These are phyloP conservation scores for Mallotus villosus DNA, from an alignment of 2,797 vertebrate genomes.

Conservation along the genomic window DNA sequence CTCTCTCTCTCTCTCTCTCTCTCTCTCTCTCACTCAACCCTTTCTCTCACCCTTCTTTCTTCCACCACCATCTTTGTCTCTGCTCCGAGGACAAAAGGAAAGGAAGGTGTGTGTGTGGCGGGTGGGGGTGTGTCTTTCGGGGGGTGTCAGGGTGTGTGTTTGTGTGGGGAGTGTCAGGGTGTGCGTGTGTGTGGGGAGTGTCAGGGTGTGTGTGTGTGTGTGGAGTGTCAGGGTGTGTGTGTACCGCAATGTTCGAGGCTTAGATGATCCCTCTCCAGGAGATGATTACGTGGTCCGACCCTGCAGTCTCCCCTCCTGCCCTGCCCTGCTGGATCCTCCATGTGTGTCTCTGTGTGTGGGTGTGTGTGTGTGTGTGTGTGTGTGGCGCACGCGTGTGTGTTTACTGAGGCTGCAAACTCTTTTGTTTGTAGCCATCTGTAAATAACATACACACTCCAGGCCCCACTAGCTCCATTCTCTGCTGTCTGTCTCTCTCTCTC, in stretches of 20 bases:
- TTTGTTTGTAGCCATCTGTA: slow-evolving; percentile 48
- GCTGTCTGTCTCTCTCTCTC: neutral
- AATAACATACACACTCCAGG: slow-evolving; percentile 36
- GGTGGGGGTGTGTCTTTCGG: slow-evolving; percentile 40
- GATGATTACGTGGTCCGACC: slow-evolving; percentile 74
- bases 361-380: slow-evolving; percentile 22
- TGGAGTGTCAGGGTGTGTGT: too few species aligned
- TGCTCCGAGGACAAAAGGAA: too few species aligned
- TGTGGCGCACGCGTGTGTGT: slow-evolving; percentile 6
- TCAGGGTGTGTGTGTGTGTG: slow-evolving; percentile 59
- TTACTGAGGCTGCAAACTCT: neutral
- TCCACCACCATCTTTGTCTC: slow-evolving; percentile 36
- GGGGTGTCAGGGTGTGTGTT: too few species aligned
- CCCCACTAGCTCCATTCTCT: neutral
- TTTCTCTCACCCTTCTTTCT: slow-evolving; percentile 34
- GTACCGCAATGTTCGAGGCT: slow-evolving; percentile 67
- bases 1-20: neutral
- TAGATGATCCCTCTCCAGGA: slow-evolving; percentile 72
- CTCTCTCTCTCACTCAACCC: neutral
- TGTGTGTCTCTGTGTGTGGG: slow-evolving; percentile 14
- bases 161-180: too few species aligned
- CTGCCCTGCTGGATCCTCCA: slow-evolving; percentile 57
- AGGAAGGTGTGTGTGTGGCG: too few species aligned
- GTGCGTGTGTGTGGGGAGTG: too few species aligned
- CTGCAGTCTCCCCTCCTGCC: slow-evolving; percentile 61